These are phyloP conservation scores for Calephelis nemesis DNA, from an alignment of 1,140 invertebrate species.

Conservation along the genomic window DNA sequence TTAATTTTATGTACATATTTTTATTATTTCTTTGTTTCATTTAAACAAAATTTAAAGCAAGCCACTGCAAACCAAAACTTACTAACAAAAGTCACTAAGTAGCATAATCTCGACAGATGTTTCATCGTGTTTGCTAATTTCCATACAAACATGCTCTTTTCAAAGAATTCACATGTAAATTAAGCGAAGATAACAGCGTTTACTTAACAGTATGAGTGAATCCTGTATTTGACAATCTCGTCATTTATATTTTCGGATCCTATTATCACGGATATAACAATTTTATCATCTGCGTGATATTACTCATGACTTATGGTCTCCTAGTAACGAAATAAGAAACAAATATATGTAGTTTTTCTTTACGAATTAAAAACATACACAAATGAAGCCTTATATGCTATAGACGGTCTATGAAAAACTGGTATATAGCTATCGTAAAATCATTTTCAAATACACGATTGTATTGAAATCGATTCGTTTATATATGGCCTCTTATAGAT, in stretches of 20 bases:
- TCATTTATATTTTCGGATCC: conserved; percentile 2
- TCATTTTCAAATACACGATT: too few species aligned
- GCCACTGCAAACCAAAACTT: neutral
- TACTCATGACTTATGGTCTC: neutral
- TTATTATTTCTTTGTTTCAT: too few species aligned
- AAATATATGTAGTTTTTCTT: too few species aligned
- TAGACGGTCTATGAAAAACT: too few species aligned
- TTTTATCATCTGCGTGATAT: neutral
- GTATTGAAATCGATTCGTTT: too few species aligned
- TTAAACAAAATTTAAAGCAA: too few species aligned
- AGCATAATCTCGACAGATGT: conserved; percentile 8
- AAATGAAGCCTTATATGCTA: too few species aligned
- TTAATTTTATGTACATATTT: too few species aligned
- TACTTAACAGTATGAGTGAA: conserved; percentile 12
- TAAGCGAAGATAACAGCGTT: conserved; percentile 7
- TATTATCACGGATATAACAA: neutral
- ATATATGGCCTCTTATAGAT: too few species aligned
- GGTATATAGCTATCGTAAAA: too few species aligned
- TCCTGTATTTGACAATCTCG: conserved; percentile 2
- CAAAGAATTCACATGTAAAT: conserved; percentile 11
- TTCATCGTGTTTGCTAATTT: conserved; percentile 11
- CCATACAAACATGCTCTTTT: conserved; percentile 11
- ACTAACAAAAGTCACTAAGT: conserved; percentile 8
- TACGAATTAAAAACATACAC: too few species aligned
- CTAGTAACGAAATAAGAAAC: neutral